Percentiles rank a stretch among this genome's conserved stretches.
Conservation (phyloP, 1,140 invertebrate genomes). For the Drosophila auraria region DNA sequence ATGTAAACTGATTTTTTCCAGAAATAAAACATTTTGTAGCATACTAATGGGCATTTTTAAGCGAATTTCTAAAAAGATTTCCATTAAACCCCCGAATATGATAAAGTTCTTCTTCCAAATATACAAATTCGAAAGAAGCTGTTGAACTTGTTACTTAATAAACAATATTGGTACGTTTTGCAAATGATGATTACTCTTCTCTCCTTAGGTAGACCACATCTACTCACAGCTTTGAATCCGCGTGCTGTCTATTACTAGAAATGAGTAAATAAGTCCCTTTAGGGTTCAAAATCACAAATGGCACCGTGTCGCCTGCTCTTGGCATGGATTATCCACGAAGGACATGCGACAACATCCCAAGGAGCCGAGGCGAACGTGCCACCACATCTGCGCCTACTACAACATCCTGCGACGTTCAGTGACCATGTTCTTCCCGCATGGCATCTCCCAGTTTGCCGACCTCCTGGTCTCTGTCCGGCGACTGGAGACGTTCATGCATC, state of each 20-base stretch:
- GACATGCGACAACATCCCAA: slow-evolving; percentile 11
- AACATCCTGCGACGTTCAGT: too few relatives aligned
- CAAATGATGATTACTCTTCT: slow-evolving; percentile 2
- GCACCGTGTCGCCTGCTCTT: slow-evolving; percentile 9
- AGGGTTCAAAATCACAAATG: slow-evolving; percentile 9
- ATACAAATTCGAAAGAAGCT: neutral
- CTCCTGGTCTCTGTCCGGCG: too few relatives aligned
- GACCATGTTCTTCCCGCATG: too few relatives aligned
- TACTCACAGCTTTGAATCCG: neutral
- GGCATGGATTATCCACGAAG: slow-evolving; percentile 16
- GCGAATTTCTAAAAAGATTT: too few relatives aligned
- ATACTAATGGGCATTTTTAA: too few relatives aligned
- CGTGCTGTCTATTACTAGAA: slow-evolving; percentile 9
- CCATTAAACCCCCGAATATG: too few relatives aligned
- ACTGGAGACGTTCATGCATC: too few relatives aligned
- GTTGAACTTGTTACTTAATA: neutral
- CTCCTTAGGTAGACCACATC: too few relatives aligned
- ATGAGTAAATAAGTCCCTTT: slow-evolving; percentile 9
- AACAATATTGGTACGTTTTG: neutral
- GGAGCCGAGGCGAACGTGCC: slow-evolving; percentile 2
- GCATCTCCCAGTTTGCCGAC: too few relatives aligned
- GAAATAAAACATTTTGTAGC: too few relatives aligned
- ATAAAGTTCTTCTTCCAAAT: neutral
- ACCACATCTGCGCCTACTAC: slow-evolving; percentile 4
- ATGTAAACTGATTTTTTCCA: too few relatives aligned